A percentile compares a stretch with the other conserved stretches of the same genome.
These are phyloP conservation scores for Paralichthys olivaceus DNA, from an alignment of 2,113 vertebrate species.

Conservation along the genomic window DNA sequence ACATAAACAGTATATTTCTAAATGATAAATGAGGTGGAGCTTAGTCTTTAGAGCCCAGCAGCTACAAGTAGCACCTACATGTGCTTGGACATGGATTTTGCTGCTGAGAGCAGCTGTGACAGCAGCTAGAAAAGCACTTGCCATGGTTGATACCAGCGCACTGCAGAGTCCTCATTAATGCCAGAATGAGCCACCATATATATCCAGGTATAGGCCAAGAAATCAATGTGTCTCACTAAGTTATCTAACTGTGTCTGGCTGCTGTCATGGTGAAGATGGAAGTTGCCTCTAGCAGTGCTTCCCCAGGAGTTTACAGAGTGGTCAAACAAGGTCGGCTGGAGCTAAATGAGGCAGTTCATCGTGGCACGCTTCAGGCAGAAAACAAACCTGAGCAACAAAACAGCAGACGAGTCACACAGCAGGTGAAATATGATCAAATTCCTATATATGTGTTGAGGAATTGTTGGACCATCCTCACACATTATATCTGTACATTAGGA, in stretches of 20 bases:
- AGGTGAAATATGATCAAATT: conserved; percentile 3
- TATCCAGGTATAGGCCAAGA: conserved; percentile 14
- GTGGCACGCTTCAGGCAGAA: conserved; percentile 9
- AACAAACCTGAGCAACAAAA: conserved; percentile 19
- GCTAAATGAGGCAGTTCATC: conserved; percentile 16
- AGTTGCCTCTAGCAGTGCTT: conserved; percentile 21
- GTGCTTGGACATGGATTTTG: conserved; percentile 34
- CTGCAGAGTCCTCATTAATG: conserved; percentile 31
- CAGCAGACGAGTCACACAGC: conserved; percentile 3
- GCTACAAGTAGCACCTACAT: conserved; percentile 42
- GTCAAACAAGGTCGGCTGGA: conserved; percentile 15
- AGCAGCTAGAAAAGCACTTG: conserved; percentile 18
- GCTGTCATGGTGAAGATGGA: conserved; percentile 20
- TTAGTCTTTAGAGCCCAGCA: conserved; percentile 30
- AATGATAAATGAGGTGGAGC: conserved; percentile 13
- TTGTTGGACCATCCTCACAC: no score
- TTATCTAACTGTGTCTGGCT: conserved; percentile 16
- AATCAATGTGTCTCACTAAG: conserved; percentile 26
- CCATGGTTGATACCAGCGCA: conserved; percentile 6
- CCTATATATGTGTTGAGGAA: no score
- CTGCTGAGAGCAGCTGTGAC: conserved; percentile 32
- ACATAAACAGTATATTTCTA: background rate
- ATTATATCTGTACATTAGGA: no score
- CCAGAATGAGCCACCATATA: conserved; percentile 6
- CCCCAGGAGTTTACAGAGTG: conserved; percentile 20